Conservation (phyloP, 2,113 vertebrate genomes). For the Burhinus bistriatus region DNA sequence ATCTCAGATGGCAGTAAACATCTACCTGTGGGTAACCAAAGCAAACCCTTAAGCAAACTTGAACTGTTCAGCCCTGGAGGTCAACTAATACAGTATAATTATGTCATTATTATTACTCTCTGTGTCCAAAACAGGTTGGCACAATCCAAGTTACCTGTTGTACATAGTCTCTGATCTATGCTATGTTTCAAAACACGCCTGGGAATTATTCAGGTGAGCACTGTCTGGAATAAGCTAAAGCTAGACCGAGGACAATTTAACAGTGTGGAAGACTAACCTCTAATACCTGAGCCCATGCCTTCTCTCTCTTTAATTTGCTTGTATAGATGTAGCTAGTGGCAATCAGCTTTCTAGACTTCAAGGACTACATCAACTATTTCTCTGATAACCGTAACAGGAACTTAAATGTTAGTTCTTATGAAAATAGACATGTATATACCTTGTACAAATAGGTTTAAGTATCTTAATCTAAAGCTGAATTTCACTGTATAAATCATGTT, state of each 20-base stretch:
- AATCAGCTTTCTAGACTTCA: not conserved
- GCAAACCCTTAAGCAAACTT: not conserved
- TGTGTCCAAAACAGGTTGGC: not conserved
- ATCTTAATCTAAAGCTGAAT: not conserved
- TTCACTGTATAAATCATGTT: not conserved
- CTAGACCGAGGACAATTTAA: accelerated
- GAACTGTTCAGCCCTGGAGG: not conserved
- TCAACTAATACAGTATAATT: not conserved
- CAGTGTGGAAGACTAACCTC: not conserved
- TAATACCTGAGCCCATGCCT: not conserved
- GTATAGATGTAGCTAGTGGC: not conserved
- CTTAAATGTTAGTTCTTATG: not conserved
- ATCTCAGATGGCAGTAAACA: not conserved
- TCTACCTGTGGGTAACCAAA: not conserved
- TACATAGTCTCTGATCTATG: not conserved
- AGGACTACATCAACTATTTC: not conserved
- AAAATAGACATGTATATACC: not conserved
- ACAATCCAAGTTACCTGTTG: not conserved
- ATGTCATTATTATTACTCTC: not conserved
- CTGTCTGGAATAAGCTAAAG: not conserved
- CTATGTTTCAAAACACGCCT: not conserved
- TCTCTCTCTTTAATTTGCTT: not conserved
- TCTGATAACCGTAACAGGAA: not conserved
- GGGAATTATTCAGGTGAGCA: not conserved
- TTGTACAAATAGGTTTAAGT: not conserved